Conservation (phyloP, 1,140 invertebrate species). For the Hyles vespertilio region DNA sequence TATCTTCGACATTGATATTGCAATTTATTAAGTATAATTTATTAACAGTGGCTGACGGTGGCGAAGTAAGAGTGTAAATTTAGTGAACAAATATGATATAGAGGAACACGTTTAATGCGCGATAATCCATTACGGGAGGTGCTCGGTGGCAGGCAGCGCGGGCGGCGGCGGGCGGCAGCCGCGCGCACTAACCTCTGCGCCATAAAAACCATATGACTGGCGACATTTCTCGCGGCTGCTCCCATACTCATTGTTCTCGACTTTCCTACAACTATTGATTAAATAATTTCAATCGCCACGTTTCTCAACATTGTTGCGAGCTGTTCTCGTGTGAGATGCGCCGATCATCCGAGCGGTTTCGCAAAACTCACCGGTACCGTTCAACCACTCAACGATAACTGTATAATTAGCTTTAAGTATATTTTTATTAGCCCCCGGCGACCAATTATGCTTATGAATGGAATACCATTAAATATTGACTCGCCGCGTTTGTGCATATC, state of each 20-base stretch:
- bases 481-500: constrained; percentile 17
- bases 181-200: neutral
- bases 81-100: too few species aligned
- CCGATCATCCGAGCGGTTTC: constrained; percentile 8
- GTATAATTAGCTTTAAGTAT: constrained; percentile 42
- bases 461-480: constrained; percentile 49
- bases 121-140: too few species aligned
- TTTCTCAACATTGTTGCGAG: constrained; percentile 63
- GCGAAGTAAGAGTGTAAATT: too few species aligned
- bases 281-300: constrained; percentile 33
- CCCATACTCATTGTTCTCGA: constrained; percentile 60
- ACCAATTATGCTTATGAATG: constrained; percentile 49
- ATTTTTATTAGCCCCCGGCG: constrained; percentile 36
- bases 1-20: too few species aligned
- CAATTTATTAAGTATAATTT: too few species aligned
- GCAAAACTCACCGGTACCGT: neutral
- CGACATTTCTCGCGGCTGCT: constrained; percentile 42
- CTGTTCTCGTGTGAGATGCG: constrained; percentile 43
- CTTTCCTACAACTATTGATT: constrained; percentile 55
- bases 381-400: constrained; percentile 31
- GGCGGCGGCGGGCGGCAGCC: constrained; percentile 2
- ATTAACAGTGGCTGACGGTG: too few species aligned
- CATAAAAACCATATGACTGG: constrained; percentile 36
- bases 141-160: neutral
- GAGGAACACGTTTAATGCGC: too few species aligned